Evolutionary conservation across 1,140 invertebrate species (phyloP).

Genomic region (Liolophura sinensis): DNA sequence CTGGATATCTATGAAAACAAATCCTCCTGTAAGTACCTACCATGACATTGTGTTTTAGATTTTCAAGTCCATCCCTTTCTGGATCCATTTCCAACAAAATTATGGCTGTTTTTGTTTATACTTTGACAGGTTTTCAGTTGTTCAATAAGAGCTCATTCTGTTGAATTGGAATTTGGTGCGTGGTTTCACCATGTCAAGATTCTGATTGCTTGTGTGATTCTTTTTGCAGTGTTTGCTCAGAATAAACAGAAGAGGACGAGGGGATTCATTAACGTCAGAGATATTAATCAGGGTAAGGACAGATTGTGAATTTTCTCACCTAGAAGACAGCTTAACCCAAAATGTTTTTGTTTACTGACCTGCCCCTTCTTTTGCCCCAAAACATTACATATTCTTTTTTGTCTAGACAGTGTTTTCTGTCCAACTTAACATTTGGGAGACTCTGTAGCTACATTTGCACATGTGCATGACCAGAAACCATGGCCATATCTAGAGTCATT

Average conservation of each 20-base stretch:
- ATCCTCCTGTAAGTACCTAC: conserved; percentile 49
- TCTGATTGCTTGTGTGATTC: too few species aligned
- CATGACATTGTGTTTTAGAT: not conserved
- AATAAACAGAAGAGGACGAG: conserved; percentile 56
- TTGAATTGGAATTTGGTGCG: too few species aligned
- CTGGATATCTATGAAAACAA: conserved; percentile 59
- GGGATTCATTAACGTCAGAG: conserved; percentile 56
- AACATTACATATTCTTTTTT: too few species aligned
- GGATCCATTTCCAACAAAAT: not conserved
- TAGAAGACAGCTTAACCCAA: too few species aligned
- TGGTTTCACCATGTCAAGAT: too few species aligned
- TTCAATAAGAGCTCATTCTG: not conserved
- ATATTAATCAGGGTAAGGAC: conserved; percentile 53
- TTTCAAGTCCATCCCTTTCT: not conserved
- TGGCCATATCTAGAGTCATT: too few species aligned
- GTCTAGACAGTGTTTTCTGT: not conserved
- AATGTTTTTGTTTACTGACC: too few species aligned
- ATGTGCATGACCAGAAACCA: too few species aligned
- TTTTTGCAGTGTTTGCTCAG: conserved; percentile 53
- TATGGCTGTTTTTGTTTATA: conserved; percentile 1
- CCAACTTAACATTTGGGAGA: too few species aligned
- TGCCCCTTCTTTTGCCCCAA: too few species aligned
- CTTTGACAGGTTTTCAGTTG: not conserved
- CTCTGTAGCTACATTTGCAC: too few species aligned
- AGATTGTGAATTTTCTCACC: not conserved